phyloP scores from a whole-genome alignment of 2,888 invertebrate genomes.

The Apotomis capreana region DNA sequence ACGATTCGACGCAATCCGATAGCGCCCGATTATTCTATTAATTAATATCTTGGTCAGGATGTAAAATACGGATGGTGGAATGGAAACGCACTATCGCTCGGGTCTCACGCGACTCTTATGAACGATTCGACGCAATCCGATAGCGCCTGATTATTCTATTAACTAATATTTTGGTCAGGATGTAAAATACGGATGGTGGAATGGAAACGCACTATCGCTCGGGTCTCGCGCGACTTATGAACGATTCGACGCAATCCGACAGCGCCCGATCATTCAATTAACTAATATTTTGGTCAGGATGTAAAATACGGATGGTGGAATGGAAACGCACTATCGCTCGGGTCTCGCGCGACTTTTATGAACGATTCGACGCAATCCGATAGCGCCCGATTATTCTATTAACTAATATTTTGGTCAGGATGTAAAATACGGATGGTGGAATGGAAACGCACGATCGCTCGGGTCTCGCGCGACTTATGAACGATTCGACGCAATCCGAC shows the following conservation, averaged over 20 bases:
- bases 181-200: not conserved
- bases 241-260: conserved; percentile 24
- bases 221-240: conserved; percentile 28
- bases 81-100: conserved; percentile 16
- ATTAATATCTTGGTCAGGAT: no score
- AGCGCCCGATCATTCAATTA: conserved; percentile 11
- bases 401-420: no score
- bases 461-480: conserved; percentile 27
- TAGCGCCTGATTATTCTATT: no score
- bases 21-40: no score
- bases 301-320: not conserved
- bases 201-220: conserved; percentile 14
- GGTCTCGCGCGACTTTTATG: conserved; percentile 25
- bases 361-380: conserved; percentile 24
- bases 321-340: conserved; percentile 16
- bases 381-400: not conserved
- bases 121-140: conserved; percentile 24
- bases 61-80: not conserved
- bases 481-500: conserved; percentile 25
- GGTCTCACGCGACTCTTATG: conserved; percentile 25
- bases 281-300: conserved; percentile 8
- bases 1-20: no score
- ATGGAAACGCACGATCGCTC: conserved; percentile 12
- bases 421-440: not conserved
- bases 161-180: no score